phyloP scores from a whole-genome alignment of 2,113 vertebrate genomes.

The Odocoileus virginianus region DNA sequence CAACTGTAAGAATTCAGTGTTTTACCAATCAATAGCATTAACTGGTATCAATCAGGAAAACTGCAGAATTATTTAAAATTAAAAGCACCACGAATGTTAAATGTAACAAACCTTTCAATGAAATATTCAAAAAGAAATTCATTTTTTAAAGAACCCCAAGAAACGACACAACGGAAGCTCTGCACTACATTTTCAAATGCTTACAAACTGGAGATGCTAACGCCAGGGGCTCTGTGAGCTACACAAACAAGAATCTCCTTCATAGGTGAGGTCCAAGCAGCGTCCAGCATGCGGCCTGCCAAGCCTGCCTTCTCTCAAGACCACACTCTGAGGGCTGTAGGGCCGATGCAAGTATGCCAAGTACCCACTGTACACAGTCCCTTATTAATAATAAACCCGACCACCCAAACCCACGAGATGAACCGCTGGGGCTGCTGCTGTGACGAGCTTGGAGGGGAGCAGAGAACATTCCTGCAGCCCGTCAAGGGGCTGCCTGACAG shows the following conservation, averaged over 20 bases:
- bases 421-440: neutral
- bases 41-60: neutral
- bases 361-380: neutral
- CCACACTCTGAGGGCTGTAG: neutral
- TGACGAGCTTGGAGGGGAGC: neutral
- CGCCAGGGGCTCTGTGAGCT: neutral
- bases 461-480: neutral
- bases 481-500: accelerated
- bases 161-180: neutral
- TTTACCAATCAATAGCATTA: accelerated
- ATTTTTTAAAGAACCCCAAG: neutral
- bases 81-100: neutral
- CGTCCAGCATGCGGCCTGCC: neutral
- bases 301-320: neutral
- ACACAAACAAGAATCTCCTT: neutral
- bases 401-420: neutral
- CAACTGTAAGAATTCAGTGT: neutral
- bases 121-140: neutral
- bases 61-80: neutral
- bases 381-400: neutral
- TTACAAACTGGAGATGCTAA: neutral
- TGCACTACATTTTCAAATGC: neutral
- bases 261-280: neutral
- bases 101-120: neutral
- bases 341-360: neutral